Evolutionary conservation across 2,888 invertebrate species (phyloP).

Genomic region (Odontocerum albicorne): DNA sequence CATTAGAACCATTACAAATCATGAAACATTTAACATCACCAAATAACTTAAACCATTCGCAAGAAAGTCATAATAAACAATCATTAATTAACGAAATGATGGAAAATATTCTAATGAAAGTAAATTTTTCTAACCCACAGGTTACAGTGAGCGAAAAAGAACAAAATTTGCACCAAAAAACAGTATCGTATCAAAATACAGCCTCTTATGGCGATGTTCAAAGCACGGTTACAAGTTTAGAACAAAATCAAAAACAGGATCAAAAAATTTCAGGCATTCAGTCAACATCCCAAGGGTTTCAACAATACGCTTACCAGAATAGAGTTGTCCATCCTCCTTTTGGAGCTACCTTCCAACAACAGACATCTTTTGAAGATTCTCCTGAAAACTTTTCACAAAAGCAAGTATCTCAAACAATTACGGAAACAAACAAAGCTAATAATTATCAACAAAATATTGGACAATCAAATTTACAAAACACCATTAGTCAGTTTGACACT

Average conservation of each 20-base stretch:
- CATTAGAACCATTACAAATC: too few species aligned
- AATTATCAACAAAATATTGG: too few species aligned
- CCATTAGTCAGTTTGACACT: neutral
- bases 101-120: conserved; percentile 29
- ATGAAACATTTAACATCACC: too few species aligned
- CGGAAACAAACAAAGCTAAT: too few species aligned
- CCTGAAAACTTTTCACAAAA: too few species aligned
- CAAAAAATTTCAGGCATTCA: conserved; percentile 2
- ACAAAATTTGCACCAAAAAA: conserved; percentile 2
- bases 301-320: conserved; percentile 3
- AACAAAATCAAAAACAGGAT: neutral
- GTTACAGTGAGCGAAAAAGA: conserved; percentile 20
- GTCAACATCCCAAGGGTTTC: conserved; percentile 1
- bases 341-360: conserved; percentile 5
- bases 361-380: conserved; percentile 4
- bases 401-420: too few species aligned
- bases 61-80: too few species aligned
- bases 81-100: conserved; percentile 9
- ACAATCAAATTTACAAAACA: too few species aligned
- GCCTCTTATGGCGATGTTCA: too few species aligned
- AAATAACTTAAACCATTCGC: too few species aligned
- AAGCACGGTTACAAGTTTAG: conserved; percentile 1
- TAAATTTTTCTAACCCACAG: conserved; percentile 31
- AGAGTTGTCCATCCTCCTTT: too few species aligned
- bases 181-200: conserved; percentile 1